Conservation (phyloP, 2,888 invertebrate genomes). For the Machimus atricapillus region DNA sequence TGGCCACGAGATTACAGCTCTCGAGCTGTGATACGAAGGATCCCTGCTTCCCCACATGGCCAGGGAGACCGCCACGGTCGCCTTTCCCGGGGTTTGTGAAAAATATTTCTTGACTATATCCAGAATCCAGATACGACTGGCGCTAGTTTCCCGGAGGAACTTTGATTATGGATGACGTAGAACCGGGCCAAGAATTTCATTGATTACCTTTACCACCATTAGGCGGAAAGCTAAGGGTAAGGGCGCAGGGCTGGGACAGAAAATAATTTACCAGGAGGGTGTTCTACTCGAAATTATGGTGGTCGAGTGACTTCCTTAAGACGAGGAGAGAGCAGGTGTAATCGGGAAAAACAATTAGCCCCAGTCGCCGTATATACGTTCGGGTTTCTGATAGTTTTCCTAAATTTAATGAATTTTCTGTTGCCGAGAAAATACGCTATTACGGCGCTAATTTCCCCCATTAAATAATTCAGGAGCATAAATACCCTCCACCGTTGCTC, state of each 20-base stretch:
- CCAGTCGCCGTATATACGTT: not conserved
- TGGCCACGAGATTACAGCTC: conserved; percentile 44
- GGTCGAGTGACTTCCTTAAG: not conserved
- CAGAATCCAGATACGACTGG: not conserved
- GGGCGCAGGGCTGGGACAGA: not conserved
- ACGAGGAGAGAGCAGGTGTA: not conserved
- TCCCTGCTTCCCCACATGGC: not conserved
- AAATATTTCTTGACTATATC: not conserved
- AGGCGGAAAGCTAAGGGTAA: not conserved
- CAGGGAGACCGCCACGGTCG: not conserved
- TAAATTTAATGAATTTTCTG: not conserved
- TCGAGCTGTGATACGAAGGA: not conserved
- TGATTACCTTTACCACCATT: not conserved
- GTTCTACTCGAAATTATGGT: not conserved
- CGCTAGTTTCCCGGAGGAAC: not conserved
- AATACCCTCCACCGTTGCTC: not conserved
- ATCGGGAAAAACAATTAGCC: not conserved
- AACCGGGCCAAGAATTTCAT: not conserved
- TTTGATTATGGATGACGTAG: conserved; percentile 11
- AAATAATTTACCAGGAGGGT: not conserved
- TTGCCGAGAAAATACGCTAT: not conserved
- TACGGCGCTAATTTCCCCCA: not conserved
- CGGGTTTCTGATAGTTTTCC: not conserved
- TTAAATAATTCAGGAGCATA: not conserved
- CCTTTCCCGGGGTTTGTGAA: not conserved